Percentiles rank a stretch among this genome's conserved stretches.
These are phyloP conservation scores for Therioaphis trifolii DNA, from an alignment of 2,888 invertebrate genomes.

Conservation along the genomic window DNA sequence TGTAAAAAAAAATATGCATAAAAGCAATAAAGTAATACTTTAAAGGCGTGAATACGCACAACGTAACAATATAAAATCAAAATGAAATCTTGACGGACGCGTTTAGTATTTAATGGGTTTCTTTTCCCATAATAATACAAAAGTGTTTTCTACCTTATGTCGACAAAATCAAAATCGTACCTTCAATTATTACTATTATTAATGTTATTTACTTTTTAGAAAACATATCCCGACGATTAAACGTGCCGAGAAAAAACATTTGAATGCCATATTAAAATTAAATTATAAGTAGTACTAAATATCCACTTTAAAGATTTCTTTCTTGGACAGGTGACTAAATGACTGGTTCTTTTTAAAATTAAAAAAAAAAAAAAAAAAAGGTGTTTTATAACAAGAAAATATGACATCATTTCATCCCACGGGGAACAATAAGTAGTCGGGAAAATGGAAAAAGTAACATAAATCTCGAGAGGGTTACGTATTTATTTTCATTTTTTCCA, in stretches of 20 bases:
- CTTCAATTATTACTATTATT: neutral
- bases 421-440: slow-evolving; percentile 51
- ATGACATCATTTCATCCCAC: slow-evolving; percentile 55
- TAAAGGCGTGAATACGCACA: slow-evolving; percentile 15
- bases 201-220: neutral
- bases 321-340: slow-evolving; percentile 28
- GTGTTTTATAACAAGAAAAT: slow-evolving; percentile 44
- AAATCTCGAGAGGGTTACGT: slow-evolving; percentile 62
- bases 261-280: neutral
- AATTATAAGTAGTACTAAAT: neutral
- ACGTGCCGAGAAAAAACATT: neutral
- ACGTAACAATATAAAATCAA: slow-evolving; percentile 36
- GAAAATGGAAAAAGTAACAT: slow-evolving; percentile 60
- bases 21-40: slow-evolving; percentile 42
- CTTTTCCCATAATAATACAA: neutral
- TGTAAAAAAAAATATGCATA: slow-evolving; percentile 10
- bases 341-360: slow-evolving; percentile 33
- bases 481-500: slow-evolving; percentile 62
- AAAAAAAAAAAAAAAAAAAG: slow-evolving; percentile 42
- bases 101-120: slow-evolving; percentile 31
- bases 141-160: neutral
- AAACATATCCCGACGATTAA: neutral
- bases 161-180: neutral
- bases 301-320: neutral
- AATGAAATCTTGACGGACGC: slow-evolving; percentile 35